Evolutionary conservation across 2,797 vertebrate species (phyloP).

Genomic region (Trichosurus vulpecula): DNA sequence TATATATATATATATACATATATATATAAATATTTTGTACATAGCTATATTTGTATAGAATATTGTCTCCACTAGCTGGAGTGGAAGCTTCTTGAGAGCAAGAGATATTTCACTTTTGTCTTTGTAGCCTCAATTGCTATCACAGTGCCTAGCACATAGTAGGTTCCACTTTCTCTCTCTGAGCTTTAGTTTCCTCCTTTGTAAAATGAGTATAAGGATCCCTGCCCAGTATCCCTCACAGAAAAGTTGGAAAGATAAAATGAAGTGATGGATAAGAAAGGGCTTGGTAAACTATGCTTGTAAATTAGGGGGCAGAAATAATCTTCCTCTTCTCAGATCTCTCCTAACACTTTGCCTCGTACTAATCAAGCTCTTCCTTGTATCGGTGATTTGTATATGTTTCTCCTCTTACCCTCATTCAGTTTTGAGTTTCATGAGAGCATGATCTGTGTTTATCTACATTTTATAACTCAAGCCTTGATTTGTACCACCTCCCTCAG

Average conservation of each 20-base stretch:
- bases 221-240: not conserved
- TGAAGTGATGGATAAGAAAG: not conserved
- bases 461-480: too few relatives aligned
- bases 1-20: too few relatives aligned
- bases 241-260: not conserved
- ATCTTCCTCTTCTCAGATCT: not conserved
- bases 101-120: not conserved
- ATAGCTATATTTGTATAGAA: too few relatives aligned
- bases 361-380: not conserved
- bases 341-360: not conserved
- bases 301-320: not conserved
- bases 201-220: too few relatives aligned
- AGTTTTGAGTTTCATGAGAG: not conserved
- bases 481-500: too few relatives aligned
- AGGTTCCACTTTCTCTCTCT: not conserved
- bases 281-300: not conserved
- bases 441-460: too few relatives aligned
- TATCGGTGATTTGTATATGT: too few relatives aligned
- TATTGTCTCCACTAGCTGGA: not conserved
- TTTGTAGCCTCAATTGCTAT: not conserved
- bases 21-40: too few relatives aligned
- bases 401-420: not conserved
- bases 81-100: not conserved
- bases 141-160: not conserved
- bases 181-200: too few relatives aligned